A percentile compares a stretch with the other conserved stretches of the same genome.
phyloP scores from a whole-genome alignment of 1,140 invertebrate species.

The Chironomus striatipennis region DNA sequence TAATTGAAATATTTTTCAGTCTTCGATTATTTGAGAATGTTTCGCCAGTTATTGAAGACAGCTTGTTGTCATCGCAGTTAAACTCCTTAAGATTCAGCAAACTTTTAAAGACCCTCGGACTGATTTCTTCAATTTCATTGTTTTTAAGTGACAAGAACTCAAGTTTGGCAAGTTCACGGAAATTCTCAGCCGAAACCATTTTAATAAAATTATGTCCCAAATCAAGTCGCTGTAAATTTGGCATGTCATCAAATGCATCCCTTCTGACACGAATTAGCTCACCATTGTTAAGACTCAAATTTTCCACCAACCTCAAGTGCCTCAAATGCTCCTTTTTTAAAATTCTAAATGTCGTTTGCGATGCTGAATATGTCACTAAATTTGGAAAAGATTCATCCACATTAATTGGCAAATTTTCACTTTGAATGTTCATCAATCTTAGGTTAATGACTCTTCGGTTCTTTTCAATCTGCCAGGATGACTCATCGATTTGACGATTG shows the following conservation, averaged over 20 bases:
- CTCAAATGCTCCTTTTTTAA: background rate
- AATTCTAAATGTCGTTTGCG: background rate
- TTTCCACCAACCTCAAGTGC: background rate
- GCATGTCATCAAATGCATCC: background rate
- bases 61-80: background rate
- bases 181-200: background rate
- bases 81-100: background rate
- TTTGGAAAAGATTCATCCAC: background rate
- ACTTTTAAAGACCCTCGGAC: background rate
- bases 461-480: background rate
- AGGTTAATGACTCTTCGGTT: background rate
- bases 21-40: background rate
- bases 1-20: background rate
- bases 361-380: background rate
- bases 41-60: background rate
- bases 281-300: background rate
- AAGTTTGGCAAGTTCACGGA: background rate
- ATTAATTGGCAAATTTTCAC: background rate
- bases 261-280: background rate
- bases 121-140: background rate
- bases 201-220: background rate
- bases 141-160: background rate
- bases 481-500: background rate
- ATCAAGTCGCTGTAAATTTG: background rate
- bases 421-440: background rate